Base-by-base conservation (phyloP, 2,113 vertebrate species). In the Hemiprocne comata region DNA sequence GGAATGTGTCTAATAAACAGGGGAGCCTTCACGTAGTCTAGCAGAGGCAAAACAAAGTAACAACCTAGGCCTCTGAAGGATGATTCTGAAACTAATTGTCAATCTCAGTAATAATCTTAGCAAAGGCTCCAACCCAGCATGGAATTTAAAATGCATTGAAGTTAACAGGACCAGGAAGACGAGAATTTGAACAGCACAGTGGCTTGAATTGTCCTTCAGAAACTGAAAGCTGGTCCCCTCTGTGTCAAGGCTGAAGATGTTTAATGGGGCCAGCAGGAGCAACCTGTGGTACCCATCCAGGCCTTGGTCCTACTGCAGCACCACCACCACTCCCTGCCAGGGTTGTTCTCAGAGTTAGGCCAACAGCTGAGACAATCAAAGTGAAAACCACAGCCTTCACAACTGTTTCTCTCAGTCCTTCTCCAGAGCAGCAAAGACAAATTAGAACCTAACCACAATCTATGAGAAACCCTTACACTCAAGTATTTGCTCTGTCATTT, bases 221-320 rank as follows among this genome's bases (percentile, higher is more conserved):
- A 70, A 53, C 38, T 51, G 53, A 76, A 91, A 86, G 28, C 20
- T 74, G 34, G 18, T 48, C 24, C 40, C 2, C 13, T 66, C 28
- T 48, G 2, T 8, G 1, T 31, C 33, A 85, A 34, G 34, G 31
- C 58, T 85, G 62, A 84, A 36, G 13, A 71, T 17, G 23, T 62
- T 62, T 3, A 5, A 53, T 4, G 2, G 11, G 17, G 14, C 65
- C 44, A 85, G 66, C n/a, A 54, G 0, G 0, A 92, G 36, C 23
- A 91, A 40, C 11, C 12, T 79, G 2, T 25, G 23, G 3, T 26
- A 83, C 12, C 29, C 44, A 46, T 10, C 34, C 83, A 33, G 3
- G 5, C 13, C 29, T 57, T 38, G 17, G 15, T 51, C 11, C n/a
- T 44, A 15, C 54, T n/a, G 21, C 58, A 53, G 21, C 58, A 53